phyloP scores from a whole-genome alignment of 2,888 invertebrate species.

The Ashinkailepas kermadecensis region DNA sequence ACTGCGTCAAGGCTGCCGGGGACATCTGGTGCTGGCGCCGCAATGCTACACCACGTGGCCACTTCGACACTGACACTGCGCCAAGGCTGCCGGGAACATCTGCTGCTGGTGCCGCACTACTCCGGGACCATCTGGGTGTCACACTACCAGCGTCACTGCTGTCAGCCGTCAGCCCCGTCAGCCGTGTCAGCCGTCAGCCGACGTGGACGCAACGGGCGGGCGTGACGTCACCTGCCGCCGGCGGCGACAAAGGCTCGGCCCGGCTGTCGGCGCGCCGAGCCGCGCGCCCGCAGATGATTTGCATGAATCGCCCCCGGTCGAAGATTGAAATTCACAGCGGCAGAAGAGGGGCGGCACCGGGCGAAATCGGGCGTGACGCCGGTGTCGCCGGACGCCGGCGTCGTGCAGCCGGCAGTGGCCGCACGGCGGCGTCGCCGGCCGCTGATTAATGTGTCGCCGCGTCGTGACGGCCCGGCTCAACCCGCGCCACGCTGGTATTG shows the following conservation, averaged over 20 bases:
- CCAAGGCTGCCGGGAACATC: too few species aligned
- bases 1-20: too few species aligned
- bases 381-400: neutral
- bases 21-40: too few species aligned
- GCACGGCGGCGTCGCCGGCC: too few species aligned
- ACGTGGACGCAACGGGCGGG: neutral
- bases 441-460: neutral
- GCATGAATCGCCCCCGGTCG: slow-evolving; percentile 9
- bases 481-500: too few species aligned
- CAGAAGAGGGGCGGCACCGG: neutral
- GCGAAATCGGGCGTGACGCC: neutral
- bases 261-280: neutral
- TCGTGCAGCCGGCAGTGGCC: too few species aligned
- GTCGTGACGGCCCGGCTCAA: too few species aligned
- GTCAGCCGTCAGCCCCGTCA: neutral
- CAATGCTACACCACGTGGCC: too few species aligned
- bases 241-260: neutral
- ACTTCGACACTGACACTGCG: too few species aligned
- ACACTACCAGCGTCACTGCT: neutral
- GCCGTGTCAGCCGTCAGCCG: neutral
- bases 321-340: slow-evolving; percentile 19
- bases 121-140: too few species aligned
- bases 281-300: neutral
- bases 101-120: too few species aligned
- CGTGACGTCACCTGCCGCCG: neutral